Evolutionary conservation across 1,140 invertebrate species (phyloP).

Genomic region (Planococcus citri): DNA sequence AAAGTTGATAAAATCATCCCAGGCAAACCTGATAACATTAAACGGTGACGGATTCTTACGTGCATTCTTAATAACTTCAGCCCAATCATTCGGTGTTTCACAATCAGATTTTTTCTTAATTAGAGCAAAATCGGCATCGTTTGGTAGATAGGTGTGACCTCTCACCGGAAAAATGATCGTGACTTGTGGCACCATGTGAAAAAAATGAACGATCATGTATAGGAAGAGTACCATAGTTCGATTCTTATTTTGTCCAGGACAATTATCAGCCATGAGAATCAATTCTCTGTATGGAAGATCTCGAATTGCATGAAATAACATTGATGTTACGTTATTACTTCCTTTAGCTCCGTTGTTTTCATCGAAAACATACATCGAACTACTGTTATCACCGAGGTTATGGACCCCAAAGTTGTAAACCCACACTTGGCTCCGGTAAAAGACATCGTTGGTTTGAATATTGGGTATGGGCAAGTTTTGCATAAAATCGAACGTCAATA

Average conservation of each 20-base stretch:
- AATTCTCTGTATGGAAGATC: background rate
- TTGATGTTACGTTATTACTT: background rate
- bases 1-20: background rate
- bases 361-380: background rate
- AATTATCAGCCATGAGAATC: background rate
- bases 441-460: background rate
- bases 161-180: background rate
- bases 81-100: background rate
- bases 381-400: background rate
- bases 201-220: background rate
- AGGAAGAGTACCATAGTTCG: background rate
- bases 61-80: background rate
- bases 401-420: background rate
- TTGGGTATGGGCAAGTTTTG: background rate
- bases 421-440: background rate
- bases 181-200: background rate
- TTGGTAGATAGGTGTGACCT: background rate
- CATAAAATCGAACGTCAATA: background rate
- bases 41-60: background rate
- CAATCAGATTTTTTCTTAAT: background rate
- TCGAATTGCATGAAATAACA: too few relatives aligned
- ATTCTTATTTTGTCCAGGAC: background rate
- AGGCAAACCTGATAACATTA: background rate
- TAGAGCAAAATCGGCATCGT: background rate
- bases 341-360: background rate